These are phyloP conservation scores for Odontothrips loti DNA, from an alignment of 2,888 invertebrate genomes.

Conservation along the genomic window DNA sequence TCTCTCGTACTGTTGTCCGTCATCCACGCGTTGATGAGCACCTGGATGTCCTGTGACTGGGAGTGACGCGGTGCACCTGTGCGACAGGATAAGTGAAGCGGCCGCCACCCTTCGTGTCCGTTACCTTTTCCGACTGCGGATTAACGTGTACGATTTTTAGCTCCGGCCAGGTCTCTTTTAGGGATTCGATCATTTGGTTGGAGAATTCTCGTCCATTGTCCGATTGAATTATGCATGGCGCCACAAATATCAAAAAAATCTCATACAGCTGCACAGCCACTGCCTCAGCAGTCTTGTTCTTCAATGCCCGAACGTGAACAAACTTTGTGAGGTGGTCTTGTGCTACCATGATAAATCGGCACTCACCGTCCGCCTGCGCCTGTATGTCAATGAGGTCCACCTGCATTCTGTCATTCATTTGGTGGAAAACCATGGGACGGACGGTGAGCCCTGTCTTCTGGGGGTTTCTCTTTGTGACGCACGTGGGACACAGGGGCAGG, in stretches of 20 bases:
- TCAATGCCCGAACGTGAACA: too few species aligned
- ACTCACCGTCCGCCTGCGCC: background rate
- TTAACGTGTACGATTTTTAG: background rate
- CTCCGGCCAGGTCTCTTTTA: background rate
- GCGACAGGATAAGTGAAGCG: too few species aligned
- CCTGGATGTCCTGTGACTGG: background rate
- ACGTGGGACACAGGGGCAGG: too few species aligned
- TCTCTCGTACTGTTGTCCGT: too few species aligned
- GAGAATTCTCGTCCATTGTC: background rate
- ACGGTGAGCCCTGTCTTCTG: background rate
- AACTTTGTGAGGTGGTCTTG: slow-evolving; percentile 6
- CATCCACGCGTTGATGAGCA: too few species aligned
- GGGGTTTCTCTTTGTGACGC: too few species aligned
- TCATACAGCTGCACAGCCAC: background rate
- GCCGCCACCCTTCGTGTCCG: too few species aligned
- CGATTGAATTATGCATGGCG: background rate
- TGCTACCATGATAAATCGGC: background rate
- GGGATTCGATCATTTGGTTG: background rate
- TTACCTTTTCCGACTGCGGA: background rate
- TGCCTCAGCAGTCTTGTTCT: too few species aligned
- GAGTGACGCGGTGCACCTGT: too few species aligned
- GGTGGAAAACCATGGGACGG: background rate
- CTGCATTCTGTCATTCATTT: background rate
- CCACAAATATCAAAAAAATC: background rate
- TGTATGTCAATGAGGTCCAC: background rate